phyloP scores from a whole-genome alignment of 1,140 invertebrate species.

The Nautilus pompilius region DNA sequence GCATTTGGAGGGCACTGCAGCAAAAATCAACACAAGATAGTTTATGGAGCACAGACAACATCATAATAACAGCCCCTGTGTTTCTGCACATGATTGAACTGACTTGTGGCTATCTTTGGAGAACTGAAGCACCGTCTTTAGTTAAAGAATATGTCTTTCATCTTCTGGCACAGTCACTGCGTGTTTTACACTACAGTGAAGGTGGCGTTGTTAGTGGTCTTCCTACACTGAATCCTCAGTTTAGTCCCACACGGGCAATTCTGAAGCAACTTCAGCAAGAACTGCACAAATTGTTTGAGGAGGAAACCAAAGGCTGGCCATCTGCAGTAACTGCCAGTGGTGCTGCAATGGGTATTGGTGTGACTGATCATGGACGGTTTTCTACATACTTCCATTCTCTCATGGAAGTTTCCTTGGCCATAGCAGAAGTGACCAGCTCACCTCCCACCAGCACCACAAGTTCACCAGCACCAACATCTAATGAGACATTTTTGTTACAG shows the following conservation, averaged over 20 bases:
- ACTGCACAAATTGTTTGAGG: slow-evolving; percentile 48
- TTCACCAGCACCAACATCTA: neutral
- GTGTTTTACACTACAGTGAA: slow-evolving; percentile 41
- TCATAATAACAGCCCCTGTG: slow-evolving; percentile 42
- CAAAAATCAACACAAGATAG: slow-evolving; percentile 20
- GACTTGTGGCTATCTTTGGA: slow-evolving; percentile 46
- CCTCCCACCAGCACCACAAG: neutral
- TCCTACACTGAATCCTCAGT: slow-evolving; percentile 29
- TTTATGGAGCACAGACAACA: slow-evolving; percentile 44
- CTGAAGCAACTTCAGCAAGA: slow-evolving; percentile 44
- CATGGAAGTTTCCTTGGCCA: slow-evolving; percentile 47
- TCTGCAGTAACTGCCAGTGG: slow-evolving; percentile 24
- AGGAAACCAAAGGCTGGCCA: slow-evolving; percentile 42
- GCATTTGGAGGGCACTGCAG: neutral
- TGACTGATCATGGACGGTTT: slow-evolving; percentile 41
- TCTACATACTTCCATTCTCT: slow-evolving; percentile 53
- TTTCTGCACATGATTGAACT: slow-evolving; percentile 46
- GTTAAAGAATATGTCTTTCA: slow-evolving; percentile 54
- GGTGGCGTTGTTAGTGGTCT: slow-evolving; percentile 24
- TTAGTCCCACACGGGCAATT: slow-evolving; percentile 38
- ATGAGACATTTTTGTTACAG: slow-evolving; percentile 9
- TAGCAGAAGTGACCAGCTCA: slow-evolving; percentile 42
- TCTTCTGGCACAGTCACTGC: slow-evolving; percentile 46
- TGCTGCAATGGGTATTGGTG: slow-evolving; percentile 41
- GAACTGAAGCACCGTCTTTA: slow-evolving; percentile 45